These are phyloP conservation scores for Phortica variegata DNA, from an alignment of 1,140 invertebrate genomes.

Conservation along the genomic window DNA sequence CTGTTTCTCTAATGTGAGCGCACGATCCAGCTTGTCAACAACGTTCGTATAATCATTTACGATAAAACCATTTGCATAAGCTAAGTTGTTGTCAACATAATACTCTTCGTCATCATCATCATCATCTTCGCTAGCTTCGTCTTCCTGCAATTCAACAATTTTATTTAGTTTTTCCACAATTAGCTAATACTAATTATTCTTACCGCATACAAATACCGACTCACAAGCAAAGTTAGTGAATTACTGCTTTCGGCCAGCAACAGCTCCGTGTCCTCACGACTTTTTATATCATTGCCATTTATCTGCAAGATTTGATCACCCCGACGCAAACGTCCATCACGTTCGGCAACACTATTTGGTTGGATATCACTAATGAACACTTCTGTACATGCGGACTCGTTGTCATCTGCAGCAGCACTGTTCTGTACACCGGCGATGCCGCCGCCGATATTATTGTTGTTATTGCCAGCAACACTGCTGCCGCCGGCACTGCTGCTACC, in stretches of 20 bases:
- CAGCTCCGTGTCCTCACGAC: constrained; percentile 62
- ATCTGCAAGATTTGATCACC: constrained; percentile 75
- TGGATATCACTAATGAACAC: constrained; percentile 75
- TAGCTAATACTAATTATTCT: constrained; percentile 11
- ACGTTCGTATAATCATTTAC: constrained; percentile 44
- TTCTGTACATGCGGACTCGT: constrained; percentile 58
- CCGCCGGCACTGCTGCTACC: constrained; percentile 58
- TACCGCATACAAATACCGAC: constrained; percentile 62
- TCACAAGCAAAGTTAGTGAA: constrained; percentile 62
- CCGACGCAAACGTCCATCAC: constrained; percentile 68
- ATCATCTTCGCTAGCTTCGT: constrained; percentile 27
- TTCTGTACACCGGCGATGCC: constrained; percentile 11
- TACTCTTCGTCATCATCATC: constrained; percentile 25
- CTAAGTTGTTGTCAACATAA: constrained; percentile 42
- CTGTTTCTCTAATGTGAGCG: no score
- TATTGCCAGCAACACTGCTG: constrained; percentile 35
- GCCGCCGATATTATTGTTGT: constrained; percentile 42
- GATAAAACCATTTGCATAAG: constrained; percentile 42
- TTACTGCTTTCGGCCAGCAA: constrained; percentile 59
- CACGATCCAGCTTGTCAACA: constrained; percentile 42
- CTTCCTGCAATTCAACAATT: constrained; percentile 10
- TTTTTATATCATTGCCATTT: constrained; percentile 63
- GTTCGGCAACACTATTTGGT: constrained; percentile 67
- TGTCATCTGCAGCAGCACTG: constrained; percentile 58
- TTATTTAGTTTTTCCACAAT: background rate